Base-by-base conservation (phyloP, 2,888 invertebrate species). In the Sialis lutaria region DNA sequence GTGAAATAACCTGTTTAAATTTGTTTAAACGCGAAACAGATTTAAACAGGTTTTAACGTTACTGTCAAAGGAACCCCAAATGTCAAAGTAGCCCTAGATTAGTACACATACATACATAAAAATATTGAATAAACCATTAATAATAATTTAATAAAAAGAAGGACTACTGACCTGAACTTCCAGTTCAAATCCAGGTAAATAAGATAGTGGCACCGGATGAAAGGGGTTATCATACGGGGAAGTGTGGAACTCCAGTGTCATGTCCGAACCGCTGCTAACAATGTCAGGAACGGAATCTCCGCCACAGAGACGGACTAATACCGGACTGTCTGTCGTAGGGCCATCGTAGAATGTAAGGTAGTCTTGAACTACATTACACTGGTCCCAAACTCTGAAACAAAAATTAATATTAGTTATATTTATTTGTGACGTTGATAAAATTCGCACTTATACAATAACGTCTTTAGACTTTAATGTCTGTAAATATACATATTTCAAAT, bases 261-360 rank as follows among this genome's bases (percentile, higher is more conserved):
- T 78, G 60, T 82, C 79, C 47, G 83, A 77, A 6, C 82, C 81
- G 56, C 83, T 77, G 59, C 81, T 82, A 55, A 85, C 70, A 54
- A 87, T 82, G 60, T 85, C 82, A 6, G 85, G 84, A 1, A 87
- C 79, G 1, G 80, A 79, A 58, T 87, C 87, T 1, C 85, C 84
- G 5, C 86, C 87, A 61, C 88, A 88, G 50, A 88, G 71, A 50
- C 85, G 74, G 6, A 85, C 79, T 49, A 88, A 65, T 6, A 83
- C 74, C 1, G 84, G 81, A n/a, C 79, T 76, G 46, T 75, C 72
- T 9, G 75, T 70, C 10, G 78, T 77, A 35, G 76, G 72, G 0
- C 88, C 88, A 59, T 88, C 87, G 70, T 82, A 80, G 46, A 88
- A 82, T 33, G 84, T 83, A 54, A 88, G 67, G 61, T 82, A 84